A percentile compares a stretch with the other conserved stretches of the same genome.
Evolutionary conservation across 2,797 vertebrate genomes (phyloP).

Genomic region (Aulostomus chinensis): DNA sequence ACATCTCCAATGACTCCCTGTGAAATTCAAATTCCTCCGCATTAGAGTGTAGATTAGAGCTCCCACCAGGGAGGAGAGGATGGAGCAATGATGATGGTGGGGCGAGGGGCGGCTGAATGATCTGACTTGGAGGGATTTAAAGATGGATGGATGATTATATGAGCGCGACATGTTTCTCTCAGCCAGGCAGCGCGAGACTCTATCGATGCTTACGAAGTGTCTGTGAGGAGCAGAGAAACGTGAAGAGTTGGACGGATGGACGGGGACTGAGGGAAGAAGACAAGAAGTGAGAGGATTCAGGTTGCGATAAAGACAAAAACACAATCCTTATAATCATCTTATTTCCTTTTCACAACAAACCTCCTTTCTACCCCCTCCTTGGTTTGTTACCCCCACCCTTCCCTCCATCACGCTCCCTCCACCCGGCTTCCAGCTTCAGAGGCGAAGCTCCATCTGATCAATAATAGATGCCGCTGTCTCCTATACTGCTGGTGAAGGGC

Average conservation of each 20-base stretch:
- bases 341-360: constrained; percentile 71
- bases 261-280: too few relatives aligned
- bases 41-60: constrained; percentile 15
- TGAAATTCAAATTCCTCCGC: constrained; percentile 70
- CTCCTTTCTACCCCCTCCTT: constrained; percentile 29
- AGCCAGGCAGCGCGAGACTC: too few relatives aligned
- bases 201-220: too few relatives aligned
- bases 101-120: constrained; percentile 14
- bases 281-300: too few relatives aligned
- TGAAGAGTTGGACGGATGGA: too few relatives aligned
- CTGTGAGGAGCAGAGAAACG: too few relatives aligned
- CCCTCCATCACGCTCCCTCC: constrained; percentile 47
- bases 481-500: constrained; percentile 76
- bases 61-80: constrained; percentile 44
- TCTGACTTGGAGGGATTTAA: too few relatives aligned
- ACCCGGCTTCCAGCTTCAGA: constrained; percentile 74
- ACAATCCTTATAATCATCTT: constrained; percentile 63
- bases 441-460: constrained; percentile 82
- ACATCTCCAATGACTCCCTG: constrained; percentile 65
- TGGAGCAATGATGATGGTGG: constrained; percentile 34
- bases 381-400: constrained; percentile 12
- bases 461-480: constrained; percentile 85
- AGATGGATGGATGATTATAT: too few relatives aligned
- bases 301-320: constrained; percentile 20
- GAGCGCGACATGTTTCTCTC: too few relatives aligned